phyloP scores from a whole-genome alignment of 2,113 vertebrate species.

The Morone saxatilis region DNA sequence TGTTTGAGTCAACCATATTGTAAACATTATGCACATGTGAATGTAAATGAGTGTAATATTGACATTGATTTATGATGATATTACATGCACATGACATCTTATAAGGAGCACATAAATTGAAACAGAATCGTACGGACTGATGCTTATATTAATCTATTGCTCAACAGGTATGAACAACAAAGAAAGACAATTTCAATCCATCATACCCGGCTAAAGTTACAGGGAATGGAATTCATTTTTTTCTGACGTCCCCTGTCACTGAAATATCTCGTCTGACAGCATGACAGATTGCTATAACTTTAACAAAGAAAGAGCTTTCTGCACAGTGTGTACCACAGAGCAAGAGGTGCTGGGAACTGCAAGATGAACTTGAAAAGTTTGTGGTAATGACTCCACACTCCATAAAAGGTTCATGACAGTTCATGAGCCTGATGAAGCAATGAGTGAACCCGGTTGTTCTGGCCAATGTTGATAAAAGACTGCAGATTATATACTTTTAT shows the following conservation, averaged over 20 bases:
- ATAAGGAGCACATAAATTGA: not conserved
- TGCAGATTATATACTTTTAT: not conserved
- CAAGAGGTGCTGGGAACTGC: not conserved
- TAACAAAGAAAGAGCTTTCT: not conserved
- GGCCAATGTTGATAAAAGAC: not conserved
- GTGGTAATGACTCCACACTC: not conserved
- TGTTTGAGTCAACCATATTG: not conserved
- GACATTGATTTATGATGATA: not conserved
- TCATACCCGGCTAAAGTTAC: not conserved
- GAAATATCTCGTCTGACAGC: not conserved
- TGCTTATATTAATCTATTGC: conserved; percentile 10
- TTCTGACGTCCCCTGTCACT: not conserved
- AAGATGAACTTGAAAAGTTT: not conserved
- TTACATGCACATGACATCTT: not conserved
- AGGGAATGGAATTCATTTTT: not conserved
- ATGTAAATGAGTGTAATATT: not conserved
- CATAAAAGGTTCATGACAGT: not conserved
- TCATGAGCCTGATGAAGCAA: not conserved
- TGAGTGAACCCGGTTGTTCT: not conserved
- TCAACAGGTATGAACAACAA: not conserved
- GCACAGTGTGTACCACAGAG: not conserved
- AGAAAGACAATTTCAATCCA: conserved; percentile 10
- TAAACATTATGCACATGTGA: not conserved
- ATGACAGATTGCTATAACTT: not conserved
- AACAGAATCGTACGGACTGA: not conserved